Evolutionary conservation across 2,888 invertebrate species (phyloP).

Genomic region (Ommatoiulus sabulosus): DNA sequence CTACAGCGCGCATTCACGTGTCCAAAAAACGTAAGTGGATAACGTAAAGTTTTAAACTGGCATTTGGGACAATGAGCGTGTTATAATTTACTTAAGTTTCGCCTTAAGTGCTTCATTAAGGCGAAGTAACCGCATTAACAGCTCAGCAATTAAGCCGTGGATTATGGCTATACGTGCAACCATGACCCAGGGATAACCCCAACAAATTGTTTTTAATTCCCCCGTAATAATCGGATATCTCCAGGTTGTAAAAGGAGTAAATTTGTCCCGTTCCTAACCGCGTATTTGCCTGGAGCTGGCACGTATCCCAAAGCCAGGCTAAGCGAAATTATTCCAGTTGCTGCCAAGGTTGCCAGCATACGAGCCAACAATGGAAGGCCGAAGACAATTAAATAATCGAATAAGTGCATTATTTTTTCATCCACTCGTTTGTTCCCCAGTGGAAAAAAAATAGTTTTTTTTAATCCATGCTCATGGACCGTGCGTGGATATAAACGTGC

Average conservation of each 20-base stretch:
- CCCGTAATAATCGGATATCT: not conserved
- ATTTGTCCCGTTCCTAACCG: not conserved
- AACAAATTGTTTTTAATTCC: not conserved
- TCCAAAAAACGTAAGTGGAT: not conserved
- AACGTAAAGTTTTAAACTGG: not conserved
- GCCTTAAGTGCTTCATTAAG: not conserved
- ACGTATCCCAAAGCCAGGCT: not conserved
- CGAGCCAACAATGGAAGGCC: not conserved
- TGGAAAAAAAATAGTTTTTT: not conserved
- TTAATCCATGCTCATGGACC: not conserved
- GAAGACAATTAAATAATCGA: not conserved
- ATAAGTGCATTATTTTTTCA: not conserved
- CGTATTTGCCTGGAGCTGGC: not conserved
- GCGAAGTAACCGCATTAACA: not conserved
- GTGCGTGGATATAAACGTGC: slow-evolving; percentile 19
- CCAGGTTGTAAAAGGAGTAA: not conserved
- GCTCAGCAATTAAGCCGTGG: not conserved
- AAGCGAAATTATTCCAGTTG: not conserved
- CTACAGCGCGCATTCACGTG: too few species aligned
- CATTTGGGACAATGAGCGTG: not conserved
- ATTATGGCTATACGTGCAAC: not conserved
- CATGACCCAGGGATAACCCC: slow-evolving; percentile 17
- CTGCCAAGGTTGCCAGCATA: not conserved
- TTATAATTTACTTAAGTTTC: not conserved
- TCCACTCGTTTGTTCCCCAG: not conserved